Conservation (phyloP, 2,797 vertebrate genomes). For the Sebastes trivittatus region DNA sequence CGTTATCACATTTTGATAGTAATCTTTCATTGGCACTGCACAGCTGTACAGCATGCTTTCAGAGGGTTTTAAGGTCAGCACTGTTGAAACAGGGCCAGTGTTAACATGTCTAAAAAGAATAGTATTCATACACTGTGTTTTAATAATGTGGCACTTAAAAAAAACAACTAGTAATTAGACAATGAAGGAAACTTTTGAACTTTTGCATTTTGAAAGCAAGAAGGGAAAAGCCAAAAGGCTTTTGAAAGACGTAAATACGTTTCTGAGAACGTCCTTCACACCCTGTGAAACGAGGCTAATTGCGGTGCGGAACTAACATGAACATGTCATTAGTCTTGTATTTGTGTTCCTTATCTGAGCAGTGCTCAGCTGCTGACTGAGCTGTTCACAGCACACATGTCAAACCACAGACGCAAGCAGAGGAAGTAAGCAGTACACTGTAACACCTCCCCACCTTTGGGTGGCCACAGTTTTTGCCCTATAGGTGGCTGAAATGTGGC, state of each 20-base stretch:
- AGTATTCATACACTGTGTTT: neutral
- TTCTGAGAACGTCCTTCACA: neutral
- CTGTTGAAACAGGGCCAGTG: neutral
- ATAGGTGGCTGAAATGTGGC: no score
- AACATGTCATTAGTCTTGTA: neutral
- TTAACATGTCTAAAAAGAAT: neutral
- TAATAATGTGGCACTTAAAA: neutral
- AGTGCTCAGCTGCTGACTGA: neutral
- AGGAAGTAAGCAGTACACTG: neutral
- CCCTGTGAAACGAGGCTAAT: neutral
- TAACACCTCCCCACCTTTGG: no score
- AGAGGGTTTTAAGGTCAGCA: neutral
- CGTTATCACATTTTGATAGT: neutral
- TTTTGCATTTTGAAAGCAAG: neutral
- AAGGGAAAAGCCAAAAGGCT: neutral
- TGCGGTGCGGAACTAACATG: no score
- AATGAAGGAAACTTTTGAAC: neutral
- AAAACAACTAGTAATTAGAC: neutral
- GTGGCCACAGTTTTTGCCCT: no score
- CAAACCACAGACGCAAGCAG: neutral
- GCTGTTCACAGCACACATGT: neutral
- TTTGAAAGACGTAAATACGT: neutral
- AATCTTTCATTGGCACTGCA: neutral
- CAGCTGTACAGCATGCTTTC: neutral
- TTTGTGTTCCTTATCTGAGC: neutral